Conservation (phyloP, 1,140 invertebrate species). For the Riptortus pedestris region DNA sequence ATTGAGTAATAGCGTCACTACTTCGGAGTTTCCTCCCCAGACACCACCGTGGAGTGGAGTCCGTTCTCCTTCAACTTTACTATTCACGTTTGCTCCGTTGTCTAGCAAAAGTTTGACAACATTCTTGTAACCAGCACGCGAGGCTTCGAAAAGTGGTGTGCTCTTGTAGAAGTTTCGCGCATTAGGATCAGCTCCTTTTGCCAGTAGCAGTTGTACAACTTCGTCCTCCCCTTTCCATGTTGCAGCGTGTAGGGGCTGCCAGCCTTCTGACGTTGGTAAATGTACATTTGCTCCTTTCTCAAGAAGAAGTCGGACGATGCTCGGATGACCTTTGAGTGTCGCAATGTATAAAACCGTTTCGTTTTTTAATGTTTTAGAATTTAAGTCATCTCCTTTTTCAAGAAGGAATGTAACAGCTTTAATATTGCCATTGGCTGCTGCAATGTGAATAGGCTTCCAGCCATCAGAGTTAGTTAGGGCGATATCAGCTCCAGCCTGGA, state of each 20-base stretch:
- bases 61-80: constrained; percentile 67
- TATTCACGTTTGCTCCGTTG: constrained; percentile 52
- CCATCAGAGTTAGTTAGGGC: constrained; percentile 34
- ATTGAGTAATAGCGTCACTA: constrained; percentile 58
- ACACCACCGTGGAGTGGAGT: not conserved
- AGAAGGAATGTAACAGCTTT: not conserved
- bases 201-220: not conserved
- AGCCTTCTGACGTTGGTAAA: not conserved
- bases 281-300: constrained; percentile 16
- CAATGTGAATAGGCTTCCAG: constrained; percentile 49
- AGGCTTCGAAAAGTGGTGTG: constrained; percentile 39
- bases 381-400: not conserved
- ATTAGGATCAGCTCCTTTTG: constrained; percentile 22
- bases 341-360: not conserved
- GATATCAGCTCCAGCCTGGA: not conserved
- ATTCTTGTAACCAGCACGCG: constrained; percentile 36
- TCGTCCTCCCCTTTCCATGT: constrained; percentile 23
- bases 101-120: constrained; percentile 37
- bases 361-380: not conserved
- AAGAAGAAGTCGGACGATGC: not conserved
- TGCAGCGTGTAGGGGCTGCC: constrained; percentile 31
- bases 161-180: not conserved
- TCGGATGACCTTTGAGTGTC: not conserved
- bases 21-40: no score
- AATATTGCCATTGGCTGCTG: constrained; percentile 44